Conservation (phyloP, 2,888 invertebrate species). For the Rhagophthalmus giganteus region DNA sequence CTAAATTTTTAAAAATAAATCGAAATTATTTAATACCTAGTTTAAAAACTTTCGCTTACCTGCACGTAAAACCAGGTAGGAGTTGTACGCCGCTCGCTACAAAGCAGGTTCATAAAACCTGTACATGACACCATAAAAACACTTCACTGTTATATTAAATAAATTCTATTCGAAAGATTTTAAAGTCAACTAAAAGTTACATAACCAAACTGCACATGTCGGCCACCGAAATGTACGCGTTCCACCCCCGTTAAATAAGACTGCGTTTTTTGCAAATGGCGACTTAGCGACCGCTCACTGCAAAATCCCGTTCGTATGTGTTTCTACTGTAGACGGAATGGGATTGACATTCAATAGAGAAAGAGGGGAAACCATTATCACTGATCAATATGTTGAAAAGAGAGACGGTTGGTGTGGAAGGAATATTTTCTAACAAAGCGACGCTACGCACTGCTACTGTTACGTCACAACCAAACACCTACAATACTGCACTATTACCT, state of each 20-base stretch:
- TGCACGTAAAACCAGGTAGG: constrained; percentile 25
- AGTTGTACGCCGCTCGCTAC: constrained; percentile 16
- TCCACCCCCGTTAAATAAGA: constrained; percentile 13
- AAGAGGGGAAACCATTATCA: constrained; percentile 13
- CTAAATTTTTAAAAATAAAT: background rate
- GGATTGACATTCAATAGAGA: constrained; percentile 8
- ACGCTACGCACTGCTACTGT: constrained; percentile 23
- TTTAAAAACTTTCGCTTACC: constrained; percentile 25
- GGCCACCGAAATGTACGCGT: background rate
- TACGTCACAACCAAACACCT: constrained; percentile 28
- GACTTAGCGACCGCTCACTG: constrained; percentile 29
- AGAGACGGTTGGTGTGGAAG: constrained; percentile 3
- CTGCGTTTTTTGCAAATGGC: constrained; percentile 29
- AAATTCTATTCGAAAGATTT: background rate
- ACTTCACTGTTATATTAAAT: background rate
- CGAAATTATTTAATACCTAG: too few species aligned
- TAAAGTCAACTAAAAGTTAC: background rate
- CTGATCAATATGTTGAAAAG: constrained; percentile 23
- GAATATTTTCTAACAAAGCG: constrained; percentile 24
- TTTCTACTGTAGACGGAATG: constrained; percentile 9
- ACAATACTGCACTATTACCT: constrained; percentile 8
- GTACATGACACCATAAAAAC: constrained; percentile 12
- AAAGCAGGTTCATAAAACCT: constrained; percentile 21
- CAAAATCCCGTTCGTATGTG: constrained; percentile 38
- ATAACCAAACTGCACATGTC: background rate